These are phyloP conservation scores for Danio choprae DNA, from an alignment of 2,797 vertebrate genomes.

Conservation along the genomic window DNA sequence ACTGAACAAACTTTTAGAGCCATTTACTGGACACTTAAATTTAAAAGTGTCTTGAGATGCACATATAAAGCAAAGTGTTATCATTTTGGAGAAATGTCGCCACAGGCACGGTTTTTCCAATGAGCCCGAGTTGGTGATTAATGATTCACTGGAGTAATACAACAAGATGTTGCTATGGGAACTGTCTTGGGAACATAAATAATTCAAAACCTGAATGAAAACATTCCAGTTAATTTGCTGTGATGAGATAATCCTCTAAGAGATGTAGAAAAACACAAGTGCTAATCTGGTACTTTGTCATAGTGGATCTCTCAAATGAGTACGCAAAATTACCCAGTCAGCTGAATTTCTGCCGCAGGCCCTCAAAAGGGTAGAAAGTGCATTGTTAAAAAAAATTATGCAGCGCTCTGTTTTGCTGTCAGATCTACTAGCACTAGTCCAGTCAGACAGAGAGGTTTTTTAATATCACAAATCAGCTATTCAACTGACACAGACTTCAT, in stretches of 20 bases:
- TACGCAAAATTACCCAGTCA: constrained; percentile 20
- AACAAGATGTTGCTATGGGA: constrained; percentile 37
- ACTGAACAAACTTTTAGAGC: neutral
- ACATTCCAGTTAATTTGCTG: constrained; percentile 36
- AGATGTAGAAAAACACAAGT: constrained; percentile 30
- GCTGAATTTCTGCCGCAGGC: constrained; percentile 29
- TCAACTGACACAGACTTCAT: constrained; percentile 22
- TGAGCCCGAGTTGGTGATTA: constrained; percentile 16
- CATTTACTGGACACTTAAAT: neutral
- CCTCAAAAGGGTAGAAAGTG: constrained; percentile 18
- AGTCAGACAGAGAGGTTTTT: constrained; percentile 20
- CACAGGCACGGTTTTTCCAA: neutral
- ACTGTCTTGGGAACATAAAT: constrained; percentile 33
- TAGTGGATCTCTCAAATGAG: constrained; percentile 39
- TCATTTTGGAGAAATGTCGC: constrained; percentile 2
- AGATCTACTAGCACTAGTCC: constrained; percentile 24
- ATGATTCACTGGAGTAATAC: constrained; percentile 30
- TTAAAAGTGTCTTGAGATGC: neutral
- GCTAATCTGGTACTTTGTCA: constrained; percentile 37
- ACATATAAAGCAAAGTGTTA: neutral
- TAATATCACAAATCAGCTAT: constrained; percentile 26
- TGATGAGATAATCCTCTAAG: constrained; percentile 41
- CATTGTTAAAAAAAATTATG: constrained; percentile 35
- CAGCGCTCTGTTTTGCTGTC: constrained; percentile 31
- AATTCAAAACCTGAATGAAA: constrained; percentile 43